phyloP scores from a whole-genome alignment of 2,888 invertebrate species.

The Acrobasis consociella region DNA sequence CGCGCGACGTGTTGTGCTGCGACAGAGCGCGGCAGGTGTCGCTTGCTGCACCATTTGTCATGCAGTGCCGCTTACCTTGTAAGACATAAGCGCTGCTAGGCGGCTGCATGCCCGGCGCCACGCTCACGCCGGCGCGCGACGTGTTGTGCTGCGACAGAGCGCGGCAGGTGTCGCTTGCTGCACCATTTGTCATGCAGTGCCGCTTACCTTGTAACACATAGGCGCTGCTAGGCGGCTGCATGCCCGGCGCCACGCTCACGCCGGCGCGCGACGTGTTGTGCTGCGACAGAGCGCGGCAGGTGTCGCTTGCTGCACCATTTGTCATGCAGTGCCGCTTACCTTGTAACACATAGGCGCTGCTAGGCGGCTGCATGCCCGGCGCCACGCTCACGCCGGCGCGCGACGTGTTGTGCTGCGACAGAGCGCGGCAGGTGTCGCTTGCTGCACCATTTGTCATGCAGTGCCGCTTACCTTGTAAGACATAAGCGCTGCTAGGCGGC shows the following conservation, averaged over 20 bases:
- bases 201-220: slow-evolving; percentile 87
- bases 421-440: too few species aligned
- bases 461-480: slow-evolving; percentile 85
- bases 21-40: too few species aligned
- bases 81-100: slow-evolving; percentile 88
- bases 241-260: slow-evolving; percentile 85
- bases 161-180: too few species aligned
- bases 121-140: too few species aligned
- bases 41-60: not conserved
- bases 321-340: slow-evolving; percentile 68
- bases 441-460: not conserved
- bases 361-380: slow-evolving; percentile 86
- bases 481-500: slow-evolving; percentile 87
- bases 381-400: too few species aligned
- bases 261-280: too few species aligned
- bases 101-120: slow-evolving; percentile 86
- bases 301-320: too few species aligned
- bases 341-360: slow-evolving; percentile 88
- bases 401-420: too few species aligned
- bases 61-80: slow-evolving; percentile 81
- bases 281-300: too few species aligned
- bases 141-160: too few species aligned
- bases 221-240: slow-evolving; percentile 87
- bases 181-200: not conserved
- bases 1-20: too few species aligned